Evolutionary conservation across 2,888 invertebrate species (phyloP), one percentile per base, ranked within the genome.

Genomic region (Eilema caniola): DNA sequence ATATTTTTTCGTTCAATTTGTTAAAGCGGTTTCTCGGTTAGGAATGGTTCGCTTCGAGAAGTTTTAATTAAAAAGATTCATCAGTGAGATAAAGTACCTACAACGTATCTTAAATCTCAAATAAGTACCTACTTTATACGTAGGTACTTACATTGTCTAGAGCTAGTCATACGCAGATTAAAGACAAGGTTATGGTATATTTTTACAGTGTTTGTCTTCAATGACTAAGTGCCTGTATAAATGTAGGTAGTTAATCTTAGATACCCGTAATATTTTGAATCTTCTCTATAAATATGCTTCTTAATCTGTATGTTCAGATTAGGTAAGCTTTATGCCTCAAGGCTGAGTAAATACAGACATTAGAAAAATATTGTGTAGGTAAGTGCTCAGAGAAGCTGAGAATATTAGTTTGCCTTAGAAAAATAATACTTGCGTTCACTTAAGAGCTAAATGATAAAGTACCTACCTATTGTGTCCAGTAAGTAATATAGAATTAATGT

Each of bases 371-470:
- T 41, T 62, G 37, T 12, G n/a, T 31, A 61, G 28, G n/a, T 61
- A 28, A 31, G 59, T 65, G 62, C 57, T 64, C 41, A 67, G 70
- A 73, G 67, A 53, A 70, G 33, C 64, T 31, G n/a, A 67, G 70
- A 68, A 62, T 69, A 73, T 71, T 72, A 57, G 61, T 75, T 73
- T 77, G 37, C 62, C 73, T 73, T 66, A 61, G 61, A 33, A 63
- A 79, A 76, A 59, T 68, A 31, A 67, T 28, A 47, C 47, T 67
- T 53, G 23, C 33, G 12, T 16, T 56, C 16, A n/a, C 37, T 47
- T 61, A 47, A 65, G 25, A 64, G 25, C 41, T 25, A 8, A 37
- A 37, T 25, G 47, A 31, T 53, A 61, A 31, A 24, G 53, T 53
- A 53, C n/a, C 28, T 53, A 53, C n/a, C 28, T 23, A 61, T 47